phyloP scores from a whole-genome alignment of 2,113 vertebrate genomes.

The Hiodon tergisus region DNA sequence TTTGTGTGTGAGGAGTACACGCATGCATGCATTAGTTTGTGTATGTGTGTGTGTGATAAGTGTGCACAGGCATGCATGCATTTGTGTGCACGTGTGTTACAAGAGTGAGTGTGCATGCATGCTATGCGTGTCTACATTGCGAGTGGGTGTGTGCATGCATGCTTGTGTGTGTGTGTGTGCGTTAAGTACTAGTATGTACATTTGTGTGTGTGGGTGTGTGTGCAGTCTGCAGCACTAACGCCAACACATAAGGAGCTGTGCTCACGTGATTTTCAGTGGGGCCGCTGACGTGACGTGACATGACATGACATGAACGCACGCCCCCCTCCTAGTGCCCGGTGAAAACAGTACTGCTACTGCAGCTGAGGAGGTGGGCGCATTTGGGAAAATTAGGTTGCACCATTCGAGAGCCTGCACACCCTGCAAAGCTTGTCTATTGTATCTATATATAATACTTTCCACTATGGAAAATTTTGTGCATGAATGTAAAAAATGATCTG shows the following conservation, averaged over 20 bases:
- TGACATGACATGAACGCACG: not conserved
- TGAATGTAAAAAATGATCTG: too few species aligned
- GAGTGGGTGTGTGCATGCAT: slow-evolving; percentile 7
- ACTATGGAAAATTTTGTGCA: too few species aligned
- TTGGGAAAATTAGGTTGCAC: not conserved
- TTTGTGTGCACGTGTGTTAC: not conserved
- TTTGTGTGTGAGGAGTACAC: slow-evolving; percentile 3
- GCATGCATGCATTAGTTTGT: slow-evolving; percentile 2
- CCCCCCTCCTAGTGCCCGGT: not conserved
- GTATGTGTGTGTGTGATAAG: not conserved
- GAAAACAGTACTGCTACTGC: not conserved
- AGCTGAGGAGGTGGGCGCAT: not conserved
- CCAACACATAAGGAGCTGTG: slow-evolving; percentile 7
- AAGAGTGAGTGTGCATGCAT: not conserved
- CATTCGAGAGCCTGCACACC: too few species aligned
- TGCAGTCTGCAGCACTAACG: not conserved
- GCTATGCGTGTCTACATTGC: not conserved
- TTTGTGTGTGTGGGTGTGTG: too few species aligned
- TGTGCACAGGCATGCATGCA: not conserved
- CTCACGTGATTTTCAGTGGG: not conserved
- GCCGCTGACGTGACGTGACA: not conserved
- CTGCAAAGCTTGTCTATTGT: too few species aligned
- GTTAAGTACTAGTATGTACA: too few species aligned
- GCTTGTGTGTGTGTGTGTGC: not conserved
- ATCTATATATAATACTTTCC: too few species aligned